Conservation (phyloP, 2,113 vertebrate species). For the Meriones unguiculatus region DNA sequence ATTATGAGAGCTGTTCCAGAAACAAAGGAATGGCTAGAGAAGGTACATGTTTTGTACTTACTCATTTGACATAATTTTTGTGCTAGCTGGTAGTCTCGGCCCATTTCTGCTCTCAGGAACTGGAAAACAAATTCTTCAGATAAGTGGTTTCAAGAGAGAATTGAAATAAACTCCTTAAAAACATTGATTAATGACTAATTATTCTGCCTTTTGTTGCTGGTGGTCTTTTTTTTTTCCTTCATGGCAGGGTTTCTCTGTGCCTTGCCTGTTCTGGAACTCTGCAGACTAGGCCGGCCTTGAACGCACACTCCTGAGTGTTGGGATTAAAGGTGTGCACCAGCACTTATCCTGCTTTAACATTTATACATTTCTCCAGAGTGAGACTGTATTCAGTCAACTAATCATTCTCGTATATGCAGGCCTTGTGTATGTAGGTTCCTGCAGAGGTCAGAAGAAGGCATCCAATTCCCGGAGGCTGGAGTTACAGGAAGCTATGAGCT, state of each 20-base stretch:
- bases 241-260: background rate
- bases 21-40: slow-evolving; percentile 21
- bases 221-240: background rate
- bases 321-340: background rate
- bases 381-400: slow-evolving; percentile 38
- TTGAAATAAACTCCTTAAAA: slow-evolving; percentile 58
- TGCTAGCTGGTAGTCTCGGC: slow-evolving; percentile 86
- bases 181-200: slow-evolving; percentile 38
- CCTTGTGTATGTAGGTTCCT: background rate
- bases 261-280: background rate
- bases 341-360: slow-evolving; percentile 51
- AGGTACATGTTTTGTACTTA: slow-evolving; percentile 83
- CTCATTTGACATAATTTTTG: slow-evolving; percentile 92
- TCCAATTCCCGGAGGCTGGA: background rate
- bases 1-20: slow-evolving; percentile 31
- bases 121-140: slow-evolving; percentile 81
- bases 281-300: background rate
- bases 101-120: slow-evolving; percentile 91
- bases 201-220: background rate
- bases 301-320: background rate
- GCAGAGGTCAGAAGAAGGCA: background rate
- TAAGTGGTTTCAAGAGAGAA: slow-evolving; percentile 31
- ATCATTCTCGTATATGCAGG: background rate
- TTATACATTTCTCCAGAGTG: slow-evolving; percentile 37
- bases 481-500: background rate